Conservation (phyloP, 2,113 vertebrate genomes). For the Cyrtonyx montezumae region DNA sequence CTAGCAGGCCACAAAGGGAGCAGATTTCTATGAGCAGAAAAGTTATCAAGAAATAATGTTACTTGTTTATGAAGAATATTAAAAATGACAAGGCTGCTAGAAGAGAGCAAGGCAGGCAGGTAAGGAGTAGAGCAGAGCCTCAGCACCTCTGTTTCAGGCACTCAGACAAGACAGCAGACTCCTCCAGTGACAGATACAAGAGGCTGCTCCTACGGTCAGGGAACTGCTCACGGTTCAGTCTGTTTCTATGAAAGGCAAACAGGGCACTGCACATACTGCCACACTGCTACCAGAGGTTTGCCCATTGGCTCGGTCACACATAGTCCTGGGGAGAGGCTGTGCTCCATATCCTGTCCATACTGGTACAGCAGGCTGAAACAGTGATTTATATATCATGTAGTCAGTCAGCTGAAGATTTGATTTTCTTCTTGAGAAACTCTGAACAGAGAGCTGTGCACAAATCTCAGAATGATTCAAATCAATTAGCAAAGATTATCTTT, state of each 20-base stretch:
- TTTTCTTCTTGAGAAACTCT: background rate
- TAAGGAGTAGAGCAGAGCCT: background rate
- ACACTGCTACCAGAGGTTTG: accelerated
- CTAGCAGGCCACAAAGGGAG: too few relatives aligned
- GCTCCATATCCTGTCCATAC: accelerated
- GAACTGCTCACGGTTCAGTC: accelerated
- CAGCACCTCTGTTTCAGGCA: background rate
- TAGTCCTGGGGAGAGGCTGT: accelerated
- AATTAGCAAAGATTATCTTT: background rate
- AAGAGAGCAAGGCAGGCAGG: background rate
- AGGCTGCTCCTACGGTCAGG: accelerated
- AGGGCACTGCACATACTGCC: background rate
- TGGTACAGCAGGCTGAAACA: accelerated
- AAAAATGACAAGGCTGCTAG: background rate
- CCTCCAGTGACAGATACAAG: background rate
- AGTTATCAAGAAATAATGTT: background rate
- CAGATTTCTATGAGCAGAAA: background rate
- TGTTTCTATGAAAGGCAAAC: background rate
- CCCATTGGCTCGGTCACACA: accelerated
- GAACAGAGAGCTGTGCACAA: background rate
- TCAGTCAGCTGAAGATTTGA: background rate
- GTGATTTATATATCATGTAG: background rate
- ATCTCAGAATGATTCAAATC: background rate
- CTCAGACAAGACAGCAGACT: background rate
- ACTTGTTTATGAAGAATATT: background rate